A percentile compares a stretch with the other conserved stretches of the same genome.
These are phyloP conservation scores for Drosophila maculinotata DNA, from an alignment of 2,888 invertebrate genomes.

Conservation along the genomic window DNA sequence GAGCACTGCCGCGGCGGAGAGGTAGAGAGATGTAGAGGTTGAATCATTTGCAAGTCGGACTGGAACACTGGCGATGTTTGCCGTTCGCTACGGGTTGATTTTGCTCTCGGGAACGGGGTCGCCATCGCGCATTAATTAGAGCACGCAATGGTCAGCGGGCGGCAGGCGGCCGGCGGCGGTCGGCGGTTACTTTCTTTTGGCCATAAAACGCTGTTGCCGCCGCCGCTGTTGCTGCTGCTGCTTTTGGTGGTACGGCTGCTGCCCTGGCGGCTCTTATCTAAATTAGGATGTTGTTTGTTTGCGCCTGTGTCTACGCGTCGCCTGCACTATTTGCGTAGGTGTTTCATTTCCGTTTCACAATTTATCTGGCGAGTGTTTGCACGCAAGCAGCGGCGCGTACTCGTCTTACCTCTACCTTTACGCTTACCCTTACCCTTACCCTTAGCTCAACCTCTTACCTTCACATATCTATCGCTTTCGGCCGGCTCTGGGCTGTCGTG, in stretches of 20 bases:
- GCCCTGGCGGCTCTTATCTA: constrained; percentile 73
- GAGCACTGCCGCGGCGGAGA: constrained; percentile 53
- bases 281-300: constrained; percentile 81
- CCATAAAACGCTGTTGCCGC: constrained; percentile 55
- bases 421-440: background rate
- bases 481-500: constrained; percentile 16
- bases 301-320: constrained; percentile 78
- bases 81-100: constrained; percentile 49
- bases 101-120: constrained; percentile 53
- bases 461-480: constrained; percentile 15
- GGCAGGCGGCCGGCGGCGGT: constrained; percentile 16
- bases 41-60: constrained; percentile 54
- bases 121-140: constrained; percentile 76
- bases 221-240: constrained; percentile 23
- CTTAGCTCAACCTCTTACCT: constrained; percentile 17
- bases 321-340: constrained; percentile 82
- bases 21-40: constrained; percentile 37
- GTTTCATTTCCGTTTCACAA: constrained; percentile 83
- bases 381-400: constrained; percentile 40
- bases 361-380: constrained; percentile 74
- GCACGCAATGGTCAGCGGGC: constrained; percentile 56
- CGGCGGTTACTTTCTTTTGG: constrained; percentile 65
- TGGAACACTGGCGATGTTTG: constrained; percentile 47
- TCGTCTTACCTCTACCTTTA: constrained; percentile 53
- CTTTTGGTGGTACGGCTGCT: constrained; percentile 7